Base-by-base conservation (phyloP, 2,888 invertebrate species). In the Reticulitermes lucifugus region DNA sequence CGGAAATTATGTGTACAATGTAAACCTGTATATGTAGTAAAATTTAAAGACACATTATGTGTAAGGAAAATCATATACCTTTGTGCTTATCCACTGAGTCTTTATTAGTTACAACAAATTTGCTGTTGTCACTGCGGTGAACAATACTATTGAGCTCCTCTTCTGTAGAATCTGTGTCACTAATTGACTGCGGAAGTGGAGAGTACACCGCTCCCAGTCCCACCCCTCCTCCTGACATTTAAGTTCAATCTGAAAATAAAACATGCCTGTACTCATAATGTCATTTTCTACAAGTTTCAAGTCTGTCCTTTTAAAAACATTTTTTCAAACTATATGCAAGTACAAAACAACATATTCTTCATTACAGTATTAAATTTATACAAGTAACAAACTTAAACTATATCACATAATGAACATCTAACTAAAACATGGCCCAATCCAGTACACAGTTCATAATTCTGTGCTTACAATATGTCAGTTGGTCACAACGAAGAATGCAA, bases 131-230 rank as follows among this genome's bases (percentile, higher is more conserved):
- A 86, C 80, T 84, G 65, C 85, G 83, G 41, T 87, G 85, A 46
- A 79, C 59, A 46, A 83, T 85, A 29, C 81, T 85, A 83, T 82
- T 86, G 18, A 87, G 80, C 79, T 91, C 92, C 88, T 96, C 96
- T 89, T 95, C 95, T 89, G 96, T 96, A 0, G 96, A 95, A 88
- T 96, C 95, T 0, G 95, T 95, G 90, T 96, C 96, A 85, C 95
- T 94, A 88, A 96, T 92, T 87, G 94, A 94, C 91, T 96, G 96
- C 87, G 95, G 95, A 89, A 96, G 90, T 85, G 96, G 96, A 88
- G 96, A 93, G 90, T 96, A 96, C 89, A 93, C 93, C 41, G 87
- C 86, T 86, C 86, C 86, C 87, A 83, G 86, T 10, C 85, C 80
- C n/a, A 83, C 51, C 43, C 80, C 83, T 81, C 86, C 86, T 84